A percentile compares a stretch with the other conserved stretches of the same genome.
Evolutionary conservation across 2,113 vertebrate species (phyloP).

Genomic region (Myotis brandtii): DNA sequence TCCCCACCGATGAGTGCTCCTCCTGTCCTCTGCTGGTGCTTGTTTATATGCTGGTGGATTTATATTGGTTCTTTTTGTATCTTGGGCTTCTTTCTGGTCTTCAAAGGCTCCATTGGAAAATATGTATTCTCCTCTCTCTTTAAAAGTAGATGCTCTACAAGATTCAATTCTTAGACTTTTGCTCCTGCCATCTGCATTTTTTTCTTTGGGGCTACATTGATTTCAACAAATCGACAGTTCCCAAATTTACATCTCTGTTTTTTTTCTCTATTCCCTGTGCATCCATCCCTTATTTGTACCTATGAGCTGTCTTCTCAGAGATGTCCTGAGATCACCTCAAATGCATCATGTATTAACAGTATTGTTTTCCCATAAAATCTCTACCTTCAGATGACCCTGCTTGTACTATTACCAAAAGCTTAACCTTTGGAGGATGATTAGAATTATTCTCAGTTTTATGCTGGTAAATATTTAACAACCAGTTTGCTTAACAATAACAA

Average conservation of each 20-base stretch:
- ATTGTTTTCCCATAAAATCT: neutral
- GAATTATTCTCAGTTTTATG: neutral
- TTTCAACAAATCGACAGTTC: neutral
- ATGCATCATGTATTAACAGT: neutral
- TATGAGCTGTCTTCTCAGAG: neutral
- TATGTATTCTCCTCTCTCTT: neutral
- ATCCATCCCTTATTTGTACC: neutral
- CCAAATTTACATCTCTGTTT: neutral
- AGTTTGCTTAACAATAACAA: neutral
- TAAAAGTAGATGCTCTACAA: neutral
- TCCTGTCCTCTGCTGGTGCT: accelerated
- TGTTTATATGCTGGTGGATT: accelerated
- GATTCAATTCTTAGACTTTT: neutral
- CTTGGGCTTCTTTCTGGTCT: neutral
- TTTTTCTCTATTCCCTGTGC: neutral
- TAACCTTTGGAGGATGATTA: neutral
- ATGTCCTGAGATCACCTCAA: neutral
- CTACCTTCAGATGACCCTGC: neutral
- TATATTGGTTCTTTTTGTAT: neutral
- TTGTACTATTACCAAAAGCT: neutral
- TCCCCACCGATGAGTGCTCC: neutral
- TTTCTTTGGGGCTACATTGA: neutral
- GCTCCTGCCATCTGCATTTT: accelerated
- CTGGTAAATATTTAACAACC: neutral
- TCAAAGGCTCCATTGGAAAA: neutral